Base-by-base conservation (phyloP, 2,888 invertebrate genomes). In the Ophraella communa region DNA sequence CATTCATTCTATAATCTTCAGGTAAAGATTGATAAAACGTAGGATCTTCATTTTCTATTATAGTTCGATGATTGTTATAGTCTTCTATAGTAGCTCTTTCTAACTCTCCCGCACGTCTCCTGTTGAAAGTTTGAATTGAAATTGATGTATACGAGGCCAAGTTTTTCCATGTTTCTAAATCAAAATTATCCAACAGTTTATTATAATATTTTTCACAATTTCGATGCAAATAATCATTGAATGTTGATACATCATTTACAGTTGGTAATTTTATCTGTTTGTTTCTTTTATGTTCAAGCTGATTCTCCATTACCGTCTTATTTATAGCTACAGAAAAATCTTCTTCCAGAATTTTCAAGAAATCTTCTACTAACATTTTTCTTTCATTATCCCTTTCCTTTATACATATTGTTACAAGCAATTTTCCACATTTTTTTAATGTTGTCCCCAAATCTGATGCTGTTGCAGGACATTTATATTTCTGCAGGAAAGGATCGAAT, bases 81-180 rank as follows among this genome's bases (percentile, higher is more conserved):
- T 66, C 66, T 58, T 58, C 62, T 35, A 66, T 52, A 4, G 55
- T 59, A 39, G 62, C 33, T 49, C 65, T 57, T 62, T 62, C 54
- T n/a, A 65, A 45, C 63, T 67, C 67, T 18, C 69, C 67, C 18
- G 70, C 65, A 58, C 66, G 24, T n/a, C 69, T 52, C 49, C 69
- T 55, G 53, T 69, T 69, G 58, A 69, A 69, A 8, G 68, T 49
- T 55, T 65, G 66, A 14, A 71, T 18, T 3, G 56, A 59, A 39
- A 65, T 65, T 35, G 68, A 45, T 30, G 71, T 66, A 18, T 47
- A 58, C 20, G 51, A 17, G 14, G 59, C 61, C 27, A 71, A 30
- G 17, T 33, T 14, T 44, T 23, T 58, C 57, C 67, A 69, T 8
- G 20, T 21, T 24, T n/a, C 7, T 20, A 44, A 42, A 53, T 30